These are phyloP conservation scores for Dromococcyx pavoninus DNA, from an alignment of 2,797 vertebrate genomes.

Conservation along the genomic window DNA sequence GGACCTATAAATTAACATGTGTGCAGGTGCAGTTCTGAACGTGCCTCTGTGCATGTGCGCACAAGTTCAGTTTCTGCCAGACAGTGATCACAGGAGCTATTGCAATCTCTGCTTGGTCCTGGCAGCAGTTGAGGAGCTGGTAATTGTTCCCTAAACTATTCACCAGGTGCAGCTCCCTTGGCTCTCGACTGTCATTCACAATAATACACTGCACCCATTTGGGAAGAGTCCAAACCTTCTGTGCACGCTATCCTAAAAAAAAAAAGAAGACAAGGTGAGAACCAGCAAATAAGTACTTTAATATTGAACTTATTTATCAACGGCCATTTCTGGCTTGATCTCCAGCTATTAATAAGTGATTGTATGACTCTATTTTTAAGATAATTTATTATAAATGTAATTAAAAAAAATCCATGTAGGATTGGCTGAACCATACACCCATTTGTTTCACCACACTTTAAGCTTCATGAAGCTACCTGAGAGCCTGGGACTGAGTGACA, in stretches of 20 bases:
- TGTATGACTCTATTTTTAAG: not conserved
- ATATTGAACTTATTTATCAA: not conserved
- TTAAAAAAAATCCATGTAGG: not conserved
- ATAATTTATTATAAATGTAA: not conserved
- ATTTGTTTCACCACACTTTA: not conserved
- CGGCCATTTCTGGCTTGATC: not conserved
- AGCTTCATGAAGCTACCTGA: not conserved
- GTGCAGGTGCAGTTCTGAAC: slow-evolving; percentile 22
- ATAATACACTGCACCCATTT: not conserved
- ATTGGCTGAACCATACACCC: not conserved
- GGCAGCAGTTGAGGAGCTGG: not conserved
- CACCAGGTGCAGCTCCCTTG: not conserved
- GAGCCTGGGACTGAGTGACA: not conserved
- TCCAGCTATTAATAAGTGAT: not conserved
- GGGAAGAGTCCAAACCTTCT: not conserved
- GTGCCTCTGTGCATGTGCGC: not conserved
- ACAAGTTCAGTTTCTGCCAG: not conserved
- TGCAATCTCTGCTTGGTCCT: not conserved
- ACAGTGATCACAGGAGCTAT: not conserved
- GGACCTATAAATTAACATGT: not conserved
- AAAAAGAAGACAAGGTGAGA: not conserved
- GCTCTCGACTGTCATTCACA: not conserved
- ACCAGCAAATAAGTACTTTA: not conserved
- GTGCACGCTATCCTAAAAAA: not conserved
- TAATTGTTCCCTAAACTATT: not conserved